Base-by-base conservation (phyloP, 1,140 invertebrate genomes). In the Homalodisca vitripennis region DNA sequence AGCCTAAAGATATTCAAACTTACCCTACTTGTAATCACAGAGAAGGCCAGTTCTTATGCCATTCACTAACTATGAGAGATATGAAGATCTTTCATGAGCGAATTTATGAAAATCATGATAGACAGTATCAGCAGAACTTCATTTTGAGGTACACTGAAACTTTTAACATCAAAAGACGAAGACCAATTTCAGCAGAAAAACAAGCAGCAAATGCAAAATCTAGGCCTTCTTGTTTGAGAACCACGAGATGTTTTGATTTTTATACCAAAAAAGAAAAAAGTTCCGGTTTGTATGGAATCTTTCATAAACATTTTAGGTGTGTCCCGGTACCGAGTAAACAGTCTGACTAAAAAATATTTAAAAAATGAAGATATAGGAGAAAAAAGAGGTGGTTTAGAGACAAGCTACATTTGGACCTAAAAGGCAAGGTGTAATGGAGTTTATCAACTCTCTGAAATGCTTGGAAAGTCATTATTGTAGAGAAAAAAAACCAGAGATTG, bases 391-490 rank as follows among this genome's bases (percentile, higher is more conserved):
- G 66, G 48, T 29, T 51, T 53, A 30, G 27, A 67, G n/a, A 27
- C 20, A 13, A 66, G 64, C 64, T 47, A 26, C 26, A 32, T 47
- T n/a, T 66, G 17, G 20, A 24, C 64, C 66, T 14, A 67, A 67
- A 55, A 67, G n/a, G 48, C 17, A 53, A n/a, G 17, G 2, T 67
- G 47, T 67, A 29, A 67, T 53, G 47, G 55, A 53, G 3, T 67
- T 67, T 55, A 67, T 67, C 3, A 31, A 30, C 26, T 29, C 47
- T 13, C 30, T 67, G 27, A 13, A 10, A 27, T 53, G 66, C 26
- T 10, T 67, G 34, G 66, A 67, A 47, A 24, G n/a, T 27, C 64
- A 66, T 27, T 66, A 66, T 48, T 66, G 64, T 26, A 32, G 34
- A 66, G 47, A n/a, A 30, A 53, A 14, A 53, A 20, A 26, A 6